These are phyloP conservation scores for Volucella zonaria DNA, from an alignment of 2,888 invertebrate species.

Conservation along the genomic window DNA sequence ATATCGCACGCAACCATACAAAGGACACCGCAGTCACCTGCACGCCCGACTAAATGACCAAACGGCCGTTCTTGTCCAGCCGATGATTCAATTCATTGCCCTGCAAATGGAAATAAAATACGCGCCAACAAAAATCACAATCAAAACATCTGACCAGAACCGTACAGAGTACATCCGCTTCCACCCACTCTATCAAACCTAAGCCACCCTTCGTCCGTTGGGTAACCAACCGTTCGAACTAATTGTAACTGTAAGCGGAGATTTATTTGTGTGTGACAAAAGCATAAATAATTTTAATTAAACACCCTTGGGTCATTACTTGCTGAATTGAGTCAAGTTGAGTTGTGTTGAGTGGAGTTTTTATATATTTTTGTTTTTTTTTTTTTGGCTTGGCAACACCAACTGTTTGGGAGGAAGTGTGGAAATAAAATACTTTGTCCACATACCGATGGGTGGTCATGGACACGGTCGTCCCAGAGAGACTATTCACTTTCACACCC, in stretches of 20 bases:
- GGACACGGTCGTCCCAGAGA: background rate
- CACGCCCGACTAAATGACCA: background rate
- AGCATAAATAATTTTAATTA: slow-evolving; percentile 77
- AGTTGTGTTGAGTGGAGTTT: slow-evolving; percentile 42
- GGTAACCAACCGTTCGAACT: slow-evolving; percentile 71
- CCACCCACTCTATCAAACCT: background rate
- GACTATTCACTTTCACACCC: slow-evolving; percentile 61
- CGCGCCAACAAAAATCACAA: slow-evolving; percentile 70
- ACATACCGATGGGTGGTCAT: slow-evolving; percentile 52
- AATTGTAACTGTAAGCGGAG: slow-evolving; percentile 75
- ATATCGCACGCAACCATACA: slow-evolving; percentile 31
- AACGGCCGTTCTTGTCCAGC: too few relatives aligned
- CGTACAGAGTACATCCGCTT: slow-evolving; percentile 13
- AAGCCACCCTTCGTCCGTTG: slow-evolving; percentile 24
- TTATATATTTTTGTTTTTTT: background rate
- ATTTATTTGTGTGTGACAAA: slow-evolving; percentile 76
- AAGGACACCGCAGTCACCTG: slow-evolving; percentile 54
- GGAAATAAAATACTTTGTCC: slow-evolving; percentile 44
- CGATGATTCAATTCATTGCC: background rate
- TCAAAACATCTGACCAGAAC: slow-evolving; percentile 63
- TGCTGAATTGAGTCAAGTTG: slow-evolving; percentile 41
- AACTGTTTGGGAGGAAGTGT: background rate
- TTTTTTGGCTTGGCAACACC: slow-evolving; percentile 10
- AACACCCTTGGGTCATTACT: slow-evolving; percentile 75
- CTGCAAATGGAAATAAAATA: slow-evolving; percentile 52